A percentile compares a stretch with the other conserved stretches of the same genome.
Evolutionary conservation across 2,888 invertebrate genomes (phyloP).

Genomic region (Plusia festucae): DNA sequence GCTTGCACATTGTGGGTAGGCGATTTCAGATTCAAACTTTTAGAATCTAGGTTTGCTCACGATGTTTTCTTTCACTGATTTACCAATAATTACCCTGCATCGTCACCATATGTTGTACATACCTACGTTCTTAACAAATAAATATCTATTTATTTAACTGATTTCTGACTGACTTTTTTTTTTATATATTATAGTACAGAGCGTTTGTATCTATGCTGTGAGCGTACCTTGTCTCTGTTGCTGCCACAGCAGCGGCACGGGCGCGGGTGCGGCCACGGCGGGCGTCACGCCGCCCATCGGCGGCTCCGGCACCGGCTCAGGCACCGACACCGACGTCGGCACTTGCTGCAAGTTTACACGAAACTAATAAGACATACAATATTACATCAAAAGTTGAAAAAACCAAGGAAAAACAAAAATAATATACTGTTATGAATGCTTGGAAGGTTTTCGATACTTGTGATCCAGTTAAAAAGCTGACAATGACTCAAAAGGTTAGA

Average conservation of each 20-base stretch:
- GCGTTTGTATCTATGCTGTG: too few relatives aligned
- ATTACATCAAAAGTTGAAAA: background rate
- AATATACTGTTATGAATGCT: background rate
- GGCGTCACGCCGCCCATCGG: slow-evolving; percentile 58
- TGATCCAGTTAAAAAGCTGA: background rate
- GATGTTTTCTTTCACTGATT: too few relatives aligned
- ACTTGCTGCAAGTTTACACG: slow-evolving; percentile 31
- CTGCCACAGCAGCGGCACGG: slow-evolving; percentile 83
- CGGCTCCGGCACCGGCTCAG: slow-evolving; percentile 48
- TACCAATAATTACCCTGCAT: too few relatives aligned
- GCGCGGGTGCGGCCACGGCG: slow-evolving; percentile 73
- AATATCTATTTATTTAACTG: too few relatives aligned
- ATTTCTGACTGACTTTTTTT: too few relatives aligned
- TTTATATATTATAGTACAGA: too few relatives aligned
- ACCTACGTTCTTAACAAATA: too few relatives aligned
- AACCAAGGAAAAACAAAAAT: background rate
- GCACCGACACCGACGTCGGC: slow-evolving; percentile 36
- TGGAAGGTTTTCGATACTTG: background rate
- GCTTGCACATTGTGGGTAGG: too few relatives aligned
- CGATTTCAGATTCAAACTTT: too few relatives aligned
- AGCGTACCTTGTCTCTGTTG: slow-evolving; percentile 85
- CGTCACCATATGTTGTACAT: too few relatives aligned
- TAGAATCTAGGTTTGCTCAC: too few relatives aligned
- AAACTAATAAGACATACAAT: background rate
- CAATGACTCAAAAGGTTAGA: background rate